Evolutionary conservation across 2,888 invertebrate genomes (phyloP), one percentile per base, ranked within the genome.

Genomic region (Cecidostiba fungosa): DNA sequence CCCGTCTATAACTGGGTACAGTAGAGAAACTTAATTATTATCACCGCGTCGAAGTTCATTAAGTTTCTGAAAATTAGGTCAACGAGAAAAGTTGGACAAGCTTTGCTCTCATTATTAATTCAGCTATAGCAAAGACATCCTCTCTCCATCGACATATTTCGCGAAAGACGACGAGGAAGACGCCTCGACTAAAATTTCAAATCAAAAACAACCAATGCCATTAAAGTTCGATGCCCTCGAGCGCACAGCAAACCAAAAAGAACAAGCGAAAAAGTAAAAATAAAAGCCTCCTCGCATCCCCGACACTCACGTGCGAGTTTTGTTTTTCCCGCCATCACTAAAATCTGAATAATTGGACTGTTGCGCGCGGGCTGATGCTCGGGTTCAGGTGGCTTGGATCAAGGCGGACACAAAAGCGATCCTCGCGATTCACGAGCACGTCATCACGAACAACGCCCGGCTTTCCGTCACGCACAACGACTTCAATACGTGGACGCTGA

Each of bases 331-430:
- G n/a, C 36, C 12, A 0, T 36, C 36, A 72, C 54, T 85, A 77
- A 82, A 85, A 77, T 85, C 26, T 66, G 12, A 70, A 82, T 74
- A 73, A 77, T 76, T 84, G 10, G 19, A 29, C 32, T 66, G 72
- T 43, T 54, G 47, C 59, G 70, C 59, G 50, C 26, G 81, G 72
- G 29, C 26, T 78, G 79, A 26, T 77, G 77, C 54, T 70, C n/a
- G 85, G 79, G 90, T 89, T 89, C 94, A 98, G 98, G 98, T 98
- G 92, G 98, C 98, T 90, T 98, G 98, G 98, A 98, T 98, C 94
- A 98, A 98, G 94, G 97, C 98, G 88, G 98, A 98, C 94, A 97
- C 97, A 89, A 98, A 98, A 94, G 98, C 98, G 90, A 97, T 98
- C 93, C 95, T 98, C 93, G 98, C 98, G 89, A 98, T 98, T 93